These are phyloP conservation scores for Phrynosoma blainvillii DNA, from an alignment of 2,113 vertebrate species.

Conservation along the genomic window DNA sequence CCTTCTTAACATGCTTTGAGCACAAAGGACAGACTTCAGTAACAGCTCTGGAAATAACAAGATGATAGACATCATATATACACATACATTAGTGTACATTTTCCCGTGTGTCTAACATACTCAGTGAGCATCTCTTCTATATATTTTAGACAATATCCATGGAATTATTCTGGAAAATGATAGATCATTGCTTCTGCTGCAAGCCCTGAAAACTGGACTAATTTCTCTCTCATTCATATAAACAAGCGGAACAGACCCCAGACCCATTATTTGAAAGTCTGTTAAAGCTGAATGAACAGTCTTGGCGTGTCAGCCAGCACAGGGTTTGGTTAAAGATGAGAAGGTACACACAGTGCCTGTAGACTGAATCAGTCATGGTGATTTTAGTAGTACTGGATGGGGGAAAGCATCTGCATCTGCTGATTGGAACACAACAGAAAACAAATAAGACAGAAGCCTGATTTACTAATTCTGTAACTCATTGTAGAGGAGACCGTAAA, in stretches of 20 bases:
- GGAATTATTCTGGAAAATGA: background rate
- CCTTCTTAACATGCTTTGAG: conserved; percentile 60
- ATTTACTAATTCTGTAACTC: background rate
- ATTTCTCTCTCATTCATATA: background rate
- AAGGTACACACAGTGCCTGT: too few relatives aligned
- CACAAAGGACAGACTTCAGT: conserved; percentile 47
- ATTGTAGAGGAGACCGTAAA: background rate
- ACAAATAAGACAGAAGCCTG: background rate
- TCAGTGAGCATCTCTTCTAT: background rate
- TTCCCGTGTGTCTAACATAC: background rate
- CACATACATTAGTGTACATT: background rate
- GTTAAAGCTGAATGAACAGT: background rate
- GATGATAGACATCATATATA: conserved; percentile 2
- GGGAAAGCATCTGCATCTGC: background rate
- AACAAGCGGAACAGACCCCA: background rate
- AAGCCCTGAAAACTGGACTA: background rate
- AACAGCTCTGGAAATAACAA: conserved; percentile 2
- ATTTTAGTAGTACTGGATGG: too few relatives aligned
- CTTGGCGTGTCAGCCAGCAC: background rate
- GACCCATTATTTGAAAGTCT: background rate
- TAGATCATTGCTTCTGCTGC: background rate
- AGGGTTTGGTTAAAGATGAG: background rate
- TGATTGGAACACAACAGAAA: background rate
- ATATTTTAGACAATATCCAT: conserved; percentile 2
- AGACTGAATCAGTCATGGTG: too few relatives aligned